Evolutionary conservation across 2,113 vertebrate species (phyloP).

Genomic region (Caranx ignobilis): DNA sequence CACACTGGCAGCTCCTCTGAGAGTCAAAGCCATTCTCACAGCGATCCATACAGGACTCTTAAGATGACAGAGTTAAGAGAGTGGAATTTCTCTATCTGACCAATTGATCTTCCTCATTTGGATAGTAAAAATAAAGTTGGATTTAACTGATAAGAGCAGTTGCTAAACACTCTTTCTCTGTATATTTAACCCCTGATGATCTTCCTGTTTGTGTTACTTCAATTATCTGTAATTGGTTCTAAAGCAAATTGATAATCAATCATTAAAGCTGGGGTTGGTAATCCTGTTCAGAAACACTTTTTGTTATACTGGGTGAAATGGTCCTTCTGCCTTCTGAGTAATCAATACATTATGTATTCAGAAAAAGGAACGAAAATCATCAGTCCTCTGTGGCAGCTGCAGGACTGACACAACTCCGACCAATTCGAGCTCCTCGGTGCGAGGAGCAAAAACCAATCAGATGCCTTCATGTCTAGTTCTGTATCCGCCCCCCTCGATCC

Average conservation of each 20-base stretch:
- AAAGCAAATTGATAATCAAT: not conserved
- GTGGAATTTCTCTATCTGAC: not conserved
- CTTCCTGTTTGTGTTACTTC: not conserved
- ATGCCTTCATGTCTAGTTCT: too few relatives aligned
- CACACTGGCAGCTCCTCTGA: slow-evolving; percentile 90
- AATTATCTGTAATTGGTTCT: not conserved
- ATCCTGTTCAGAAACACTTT: too few relatives aligned
- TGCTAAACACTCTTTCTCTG: not conserved
- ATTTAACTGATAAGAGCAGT: slow-evolving; percentile 18
- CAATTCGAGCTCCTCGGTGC: too few relatives aligned
- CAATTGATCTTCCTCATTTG: not conserved
- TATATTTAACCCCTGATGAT: not conserved
- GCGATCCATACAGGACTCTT: slow-evolving; percentile 90
- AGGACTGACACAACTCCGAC: too few relatives aligned
- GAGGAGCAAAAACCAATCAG: too few relatives aligned
- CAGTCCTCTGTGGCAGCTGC: too few relatives aligned
- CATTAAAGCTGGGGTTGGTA: not conserved
- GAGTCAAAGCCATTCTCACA: slow-evolving; percentile 88
- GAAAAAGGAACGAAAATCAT: too few relatives aligned
- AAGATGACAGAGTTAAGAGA: slow-evolving; percentile 3
- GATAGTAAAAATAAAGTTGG: slow-evolving; percentile 10
- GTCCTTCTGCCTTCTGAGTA: too few relatives aligned
- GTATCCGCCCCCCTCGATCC: too few relatives aligned
- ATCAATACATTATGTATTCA: too few relatives aligned
- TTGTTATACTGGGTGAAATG: too few relatives aligned